phyloP scores from a whole-genome alignment of 2,888 invertebrate species.

The Strigamia transsilvanica region DNA sequence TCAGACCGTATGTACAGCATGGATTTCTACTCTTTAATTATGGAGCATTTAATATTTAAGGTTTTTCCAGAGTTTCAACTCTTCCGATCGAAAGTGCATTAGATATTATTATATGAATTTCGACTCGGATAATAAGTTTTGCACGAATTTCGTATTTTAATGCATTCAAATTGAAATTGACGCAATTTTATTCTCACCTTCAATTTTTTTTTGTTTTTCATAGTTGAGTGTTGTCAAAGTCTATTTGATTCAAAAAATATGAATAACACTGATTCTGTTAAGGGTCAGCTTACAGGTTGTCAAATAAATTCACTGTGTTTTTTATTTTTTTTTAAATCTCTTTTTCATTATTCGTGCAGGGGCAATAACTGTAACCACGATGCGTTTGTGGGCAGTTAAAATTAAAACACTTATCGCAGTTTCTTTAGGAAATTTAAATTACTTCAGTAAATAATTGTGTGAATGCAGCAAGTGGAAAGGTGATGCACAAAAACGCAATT shows the following conservation, averaged over 20 bases:
- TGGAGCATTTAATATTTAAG: no score
- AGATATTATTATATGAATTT: no score
- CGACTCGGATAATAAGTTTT: no score
- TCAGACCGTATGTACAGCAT: no score
- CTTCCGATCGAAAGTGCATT: no score
- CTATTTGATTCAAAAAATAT: background rate
- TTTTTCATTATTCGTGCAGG: background rate
- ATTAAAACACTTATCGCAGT: background rate
- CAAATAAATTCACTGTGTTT: background rate
- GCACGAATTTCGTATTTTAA: background rate
- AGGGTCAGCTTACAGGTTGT: background rate
- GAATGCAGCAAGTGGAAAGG: background rate
- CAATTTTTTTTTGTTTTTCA: background rate
- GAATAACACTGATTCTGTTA: background rate
- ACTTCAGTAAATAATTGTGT: background rate
- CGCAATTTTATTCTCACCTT: background rate
- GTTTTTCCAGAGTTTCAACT: no score
- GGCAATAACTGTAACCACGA: conserved; percentile 11
- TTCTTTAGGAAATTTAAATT: background rate
- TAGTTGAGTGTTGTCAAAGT: background rate
- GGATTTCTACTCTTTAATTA: no score
- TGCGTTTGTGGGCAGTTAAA: conserved; percentile 30
- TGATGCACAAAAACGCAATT: background rate
- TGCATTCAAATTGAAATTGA: conserved; percentile 28
- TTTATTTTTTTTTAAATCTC: background rate